A percentile compares a stretch with the other conserved stretches of the same genome.
Conservation (phyloP, 1,140 invertebrate genomes). For the Periplaneta americana region DNA sequence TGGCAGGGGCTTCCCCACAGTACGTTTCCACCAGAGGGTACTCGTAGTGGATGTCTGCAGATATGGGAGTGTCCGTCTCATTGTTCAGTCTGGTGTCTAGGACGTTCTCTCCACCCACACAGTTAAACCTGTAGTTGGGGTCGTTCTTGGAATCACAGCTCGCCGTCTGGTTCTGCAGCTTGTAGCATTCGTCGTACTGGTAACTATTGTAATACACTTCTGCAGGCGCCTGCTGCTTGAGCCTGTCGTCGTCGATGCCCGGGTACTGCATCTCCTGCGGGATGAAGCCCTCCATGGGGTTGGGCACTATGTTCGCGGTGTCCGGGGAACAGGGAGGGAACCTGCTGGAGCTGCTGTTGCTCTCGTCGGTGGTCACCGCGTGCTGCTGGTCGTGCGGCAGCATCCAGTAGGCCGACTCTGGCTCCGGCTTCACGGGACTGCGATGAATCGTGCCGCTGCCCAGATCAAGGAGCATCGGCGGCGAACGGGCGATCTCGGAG, state of each 20-base stretch:
- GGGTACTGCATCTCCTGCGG: background rate
- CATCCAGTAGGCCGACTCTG: conserved; percentile 11
- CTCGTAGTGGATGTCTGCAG: background rate
- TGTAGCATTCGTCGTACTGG: background rate
- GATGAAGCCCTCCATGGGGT: background rate
- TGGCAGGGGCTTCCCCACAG: background rate
- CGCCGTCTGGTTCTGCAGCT: background rate
- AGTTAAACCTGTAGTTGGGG: background rate
- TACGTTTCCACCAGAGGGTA: background rate
- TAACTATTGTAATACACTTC: background rate
- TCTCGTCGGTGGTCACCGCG: conserved; percentile 6
- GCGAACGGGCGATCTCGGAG: conserved; percentile 47
- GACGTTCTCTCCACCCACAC: background rate
- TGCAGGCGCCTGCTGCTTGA: background rate
- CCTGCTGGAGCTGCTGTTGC: conserved; percentile 13
- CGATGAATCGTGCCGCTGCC: conserved; percentile 42
- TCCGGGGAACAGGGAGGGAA: conserved; percentile 6
- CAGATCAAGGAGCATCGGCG: conserved; percentile 62
- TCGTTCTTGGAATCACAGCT: background rate
- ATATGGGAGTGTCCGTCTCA: background rate
- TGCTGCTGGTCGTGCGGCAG: background rate
- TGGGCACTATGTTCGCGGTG: background rate
- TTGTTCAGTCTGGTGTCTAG: background rate
- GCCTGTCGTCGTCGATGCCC: background rate
- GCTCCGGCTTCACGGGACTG: conserved; percentile 3